Evolutionary conservation across 2,797 vertebrate genomes (phyloP).

Genomic region (Schizothorax lantsangensis): DNA sequence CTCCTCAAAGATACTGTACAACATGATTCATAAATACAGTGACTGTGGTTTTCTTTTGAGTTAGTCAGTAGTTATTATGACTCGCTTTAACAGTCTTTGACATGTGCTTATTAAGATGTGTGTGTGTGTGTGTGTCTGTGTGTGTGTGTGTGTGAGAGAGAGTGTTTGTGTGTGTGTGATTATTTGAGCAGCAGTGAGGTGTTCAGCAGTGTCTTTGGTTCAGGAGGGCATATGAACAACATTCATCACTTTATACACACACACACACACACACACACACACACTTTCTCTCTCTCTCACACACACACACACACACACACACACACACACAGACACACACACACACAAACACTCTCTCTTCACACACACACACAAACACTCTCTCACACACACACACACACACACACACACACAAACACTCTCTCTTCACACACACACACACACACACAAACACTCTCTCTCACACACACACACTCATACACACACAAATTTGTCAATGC

Average conservation of each 20-base stretch:
- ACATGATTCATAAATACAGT: neutral
- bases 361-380: no score
- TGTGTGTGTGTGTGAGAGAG: neutral
- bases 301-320: neutral
- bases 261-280: constrained; percentile 38
- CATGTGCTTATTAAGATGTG: neutral
- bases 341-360: no score
- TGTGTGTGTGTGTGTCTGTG: neutral
- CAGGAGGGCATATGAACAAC: constrained; percentile 90
- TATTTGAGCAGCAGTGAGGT: constrained; percentile 81
- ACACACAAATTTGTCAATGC: no score
- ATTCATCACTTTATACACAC: constrained; percentile 87
- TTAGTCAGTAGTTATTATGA: neutral
- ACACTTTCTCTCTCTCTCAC: no score
- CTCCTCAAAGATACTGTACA: neutral
- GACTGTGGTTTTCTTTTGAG: neutral
- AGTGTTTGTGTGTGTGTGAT: constrained; percentile 60
- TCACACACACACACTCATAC: no score
- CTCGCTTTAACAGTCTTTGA: neutral
- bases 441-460: no score
- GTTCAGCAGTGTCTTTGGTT: constrained; percentile 82
- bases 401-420: no score
- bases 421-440: no score
- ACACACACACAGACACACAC: no score
- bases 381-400: no score